These are phyloP conservation scores for Microtus californicus DNA, from an alignment of 2,797 vertebrate genomes.

Conservation along the genomic window DNA sequence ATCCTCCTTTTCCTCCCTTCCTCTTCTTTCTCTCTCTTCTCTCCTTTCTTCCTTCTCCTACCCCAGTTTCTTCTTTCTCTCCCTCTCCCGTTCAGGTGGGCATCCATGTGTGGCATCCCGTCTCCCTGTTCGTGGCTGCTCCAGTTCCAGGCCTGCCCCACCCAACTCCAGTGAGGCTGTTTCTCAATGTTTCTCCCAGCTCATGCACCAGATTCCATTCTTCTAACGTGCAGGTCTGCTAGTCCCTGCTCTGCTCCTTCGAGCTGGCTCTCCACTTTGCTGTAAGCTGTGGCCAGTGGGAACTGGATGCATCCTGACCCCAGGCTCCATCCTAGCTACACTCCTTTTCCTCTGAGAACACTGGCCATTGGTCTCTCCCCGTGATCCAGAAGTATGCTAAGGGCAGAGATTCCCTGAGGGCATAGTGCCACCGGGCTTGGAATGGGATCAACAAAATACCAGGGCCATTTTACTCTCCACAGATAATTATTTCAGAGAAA, in stretches of 20 bases:
- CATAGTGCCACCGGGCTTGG: not conserved
- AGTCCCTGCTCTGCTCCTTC: not conserved
- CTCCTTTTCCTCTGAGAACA: not conserved
- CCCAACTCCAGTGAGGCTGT: not conserved
- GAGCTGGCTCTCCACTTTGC: not conserved
- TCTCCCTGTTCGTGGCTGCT: not conserved
- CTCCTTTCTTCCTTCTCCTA: not conserved
- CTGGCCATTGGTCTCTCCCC: not conserved
- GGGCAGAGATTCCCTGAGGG: not conserved
- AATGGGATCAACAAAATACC: not conserved
- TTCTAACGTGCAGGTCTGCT: not conserved
- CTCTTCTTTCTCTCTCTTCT: too few species aligned
- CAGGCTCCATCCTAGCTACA: not conserved
- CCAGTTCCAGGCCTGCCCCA: not conserved
- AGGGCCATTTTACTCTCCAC: not conserved
- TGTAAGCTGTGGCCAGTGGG: not conserved
- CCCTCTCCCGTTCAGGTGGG: not conserved
- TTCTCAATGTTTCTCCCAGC: not conserved
- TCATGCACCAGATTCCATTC: not conserved
- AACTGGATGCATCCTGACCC: not conserved
- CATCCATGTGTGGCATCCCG: too few species aligned
- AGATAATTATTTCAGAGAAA: slow-evolving; percentile 7
- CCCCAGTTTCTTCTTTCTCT: not conserved
- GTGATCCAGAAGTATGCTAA: not conserved
- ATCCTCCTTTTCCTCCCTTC: not conserved